A percentile compares a stretch with the other conserved stretches of the same genome.
These are phyloP conservation scores for Pelvicachromis taeniatus DNA, from an alignment of 2,113 vertebrate genomes.

Conservation along the genomic window DNA sequence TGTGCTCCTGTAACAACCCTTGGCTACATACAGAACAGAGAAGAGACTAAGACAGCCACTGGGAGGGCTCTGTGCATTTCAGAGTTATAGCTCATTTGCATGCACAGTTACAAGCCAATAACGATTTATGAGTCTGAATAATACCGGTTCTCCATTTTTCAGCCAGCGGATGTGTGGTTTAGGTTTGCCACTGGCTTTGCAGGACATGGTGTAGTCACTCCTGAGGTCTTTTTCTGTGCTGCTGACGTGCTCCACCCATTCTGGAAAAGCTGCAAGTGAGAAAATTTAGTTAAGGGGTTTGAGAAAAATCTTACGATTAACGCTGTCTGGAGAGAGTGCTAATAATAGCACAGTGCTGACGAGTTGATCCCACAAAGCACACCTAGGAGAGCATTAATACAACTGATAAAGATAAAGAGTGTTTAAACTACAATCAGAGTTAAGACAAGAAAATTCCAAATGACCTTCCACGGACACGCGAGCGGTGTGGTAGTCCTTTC, in stretches of 20 bases:
- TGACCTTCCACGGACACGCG: slow-evolving; percentile 86
- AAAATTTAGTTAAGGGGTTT: background rate
- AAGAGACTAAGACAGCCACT: background rate
- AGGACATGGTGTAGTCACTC: slow-evolving; percentile 87
- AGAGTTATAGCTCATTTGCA: background rate
- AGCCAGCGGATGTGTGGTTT: slow-evolving; percentile 86
- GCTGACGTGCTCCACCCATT: slow-evolving; percentile 89
- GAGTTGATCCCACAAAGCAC: background rate
- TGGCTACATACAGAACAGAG: background rate
- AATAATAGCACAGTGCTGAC: background rate
- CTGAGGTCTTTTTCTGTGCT: slow-evolving; percentile 86
- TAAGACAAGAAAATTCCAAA: background rate
- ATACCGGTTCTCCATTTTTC: slow-evolving; percentile 85
- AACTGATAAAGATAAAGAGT: background rate
- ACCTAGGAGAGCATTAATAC: background rate
- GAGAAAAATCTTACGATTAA: background rate
- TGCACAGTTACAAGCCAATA: background rate
- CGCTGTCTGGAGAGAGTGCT: background rate
- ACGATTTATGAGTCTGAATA: background rate
- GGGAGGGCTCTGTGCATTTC: background rate
- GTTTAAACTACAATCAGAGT: background rate
- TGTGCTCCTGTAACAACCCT: background rate
- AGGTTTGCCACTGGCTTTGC: slow-evolving; percentile 85
- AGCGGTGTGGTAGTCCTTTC: slow-evolving; percentile 85
- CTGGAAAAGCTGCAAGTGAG: slow-evolving; percentile 80